Conservation (phyloP, 2,888 invertebrate species). For the Dicycla oo region DNA sequence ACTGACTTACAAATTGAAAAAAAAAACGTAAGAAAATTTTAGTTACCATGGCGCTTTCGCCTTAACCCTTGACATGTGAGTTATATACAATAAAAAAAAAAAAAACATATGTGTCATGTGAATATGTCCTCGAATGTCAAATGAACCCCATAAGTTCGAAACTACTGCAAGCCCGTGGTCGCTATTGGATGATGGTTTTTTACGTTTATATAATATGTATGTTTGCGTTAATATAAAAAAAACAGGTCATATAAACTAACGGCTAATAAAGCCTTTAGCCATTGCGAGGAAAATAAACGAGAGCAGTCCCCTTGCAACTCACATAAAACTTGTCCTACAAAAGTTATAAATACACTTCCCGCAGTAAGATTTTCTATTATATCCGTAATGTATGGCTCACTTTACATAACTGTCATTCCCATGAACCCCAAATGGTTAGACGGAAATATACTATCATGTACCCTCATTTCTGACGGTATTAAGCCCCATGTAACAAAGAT, state of each 20-base stretch:
- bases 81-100: too few species aligned
- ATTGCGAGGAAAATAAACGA: not conserved
- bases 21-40: too few species aligned
- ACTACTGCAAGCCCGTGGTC: too few species aligned
- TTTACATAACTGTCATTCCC: conserved; percentile 12
- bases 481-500: not conserved
- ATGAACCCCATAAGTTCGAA: too few species aligned
- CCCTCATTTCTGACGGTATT: conserved; percentile 8
- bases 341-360: conserved; percentile 26
- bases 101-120: too few species aligned
- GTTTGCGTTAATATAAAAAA: too few species aligned
- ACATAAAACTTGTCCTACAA: conserved; percentile 26
- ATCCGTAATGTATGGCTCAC: conserved; percentile 18
- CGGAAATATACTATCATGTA: conserved; percentile 8
- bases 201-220: too few species aligned
- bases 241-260: not conserved
- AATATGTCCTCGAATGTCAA: too few species aligned
- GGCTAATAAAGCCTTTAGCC: not conserved
- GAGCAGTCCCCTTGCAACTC: not conserved
- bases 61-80: too few species aligned
- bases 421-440: not conserved
- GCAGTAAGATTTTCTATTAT: conserved; percentile 31
- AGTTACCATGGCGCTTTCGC: too few species aligned
- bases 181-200: too few species aligned
- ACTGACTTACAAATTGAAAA: too few species aligned